Base-by-base conservation (phyloP, 1,140 invertebrate genomes). In the Nasonia giraulti region DNA sequence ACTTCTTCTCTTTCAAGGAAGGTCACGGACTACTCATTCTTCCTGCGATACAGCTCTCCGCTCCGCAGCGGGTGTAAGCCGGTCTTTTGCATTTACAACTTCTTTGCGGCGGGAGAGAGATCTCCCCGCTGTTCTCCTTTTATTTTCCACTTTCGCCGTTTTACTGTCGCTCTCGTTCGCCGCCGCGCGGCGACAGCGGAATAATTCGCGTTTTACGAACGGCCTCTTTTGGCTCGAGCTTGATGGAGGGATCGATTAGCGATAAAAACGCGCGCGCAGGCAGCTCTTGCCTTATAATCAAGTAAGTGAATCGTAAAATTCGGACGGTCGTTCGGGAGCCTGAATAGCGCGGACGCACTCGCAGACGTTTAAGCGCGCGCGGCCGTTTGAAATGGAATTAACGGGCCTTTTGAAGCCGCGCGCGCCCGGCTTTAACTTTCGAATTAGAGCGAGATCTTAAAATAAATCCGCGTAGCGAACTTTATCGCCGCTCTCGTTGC, bases 221-320 rank as follows among this genome's bases (percentile, higher is more conserved):
- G 23, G 8, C 10, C 40, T 33, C 69, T 71, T n/a, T 62, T 62
- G 55, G 17, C 20, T 27, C 27, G 55, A 62, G 55, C 20, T 4
- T 6, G 55, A 4, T 0, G 20, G 55, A n/a, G 55, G 20, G 62
- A 83, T 83, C 66, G 82, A 83, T 83, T 83, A 83, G 47, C 75
- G 20, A 83, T 83, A 83, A 83, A 83, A 83, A 69, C 77, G 8
- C 40, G 27, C 50, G 0, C 4, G 14, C 8, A 27, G 27, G 27
- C 27, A 27, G 74, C 37, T 47, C 40, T 44, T 44, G 40, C 40
- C 37, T 55, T 80, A 73, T 80, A 80, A 80, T 84, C 76, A 80
- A 84, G 47, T 62, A 80, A 80, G 47, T 84, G 83, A 73, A 73
- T 27, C 69, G 62, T 84, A 74, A 83, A 83, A 78, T 78, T 77